Base-by-base conservation (phyloP, 2,888 invertebrate genomes). In the Gastrophysa polygoni region DNA sequence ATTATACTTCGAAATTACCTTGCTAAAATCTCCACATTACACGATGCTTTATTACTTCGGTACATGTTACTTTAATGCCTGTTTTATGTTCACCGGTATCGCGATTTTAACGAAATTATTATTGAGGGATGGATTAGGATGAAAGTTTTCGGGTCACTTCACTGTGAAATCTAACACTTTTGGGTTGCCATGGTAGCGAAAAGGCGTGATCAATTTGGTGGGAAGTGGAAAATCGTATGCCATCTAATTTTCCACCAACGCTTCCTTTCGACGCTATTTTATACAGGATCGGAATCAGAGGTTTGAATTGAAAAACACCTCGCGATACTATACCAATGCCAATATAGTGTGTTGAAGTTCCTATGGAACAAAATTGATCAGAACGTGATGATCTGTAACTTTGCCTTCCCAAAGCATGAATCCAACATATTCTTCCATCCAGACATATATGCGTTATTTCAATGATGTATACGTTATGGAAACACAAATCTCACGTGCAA, bases 161-260 rank as follows among this genome's bases (percentile, higher is more conserved):
- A 64, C 70, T 69, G 72, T 56, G 66, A 69, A 70, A 71, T 69
- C 65, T 70, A 70, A 71, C 75, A 75, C 75, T 71, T 70, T 68
- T 43, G 48, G 50, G 75, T 77, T 71, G 64, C 74, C 68, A 77
- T 76, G 74, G 73, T 55, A 66, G 75, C 75, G 21, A 20, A 65
- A 69, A 74, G 76, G 77, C 74, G 77, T 76, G 75, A 77, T 77
- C 77, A 76, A 77, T 77, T 71, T 38, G 38, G 38, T n/a, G 14
- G 38, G 6, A 38, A 64, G 60, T 62, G 61, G 49, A 60, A 60
- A 64, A 32, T 58, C 38, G 59, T 46, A 60, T 59, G 67, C 59
- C 61, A 66, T 55, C 60, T 64, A 59, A 64, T 62, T 67, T 64
- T 43, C 48, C 43, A 29, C 43, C 17, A 51, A 58, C 52, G 52